These are phyloP conservation scores for Heterohyrax brucei DNA, from an alignment of 2,797 vertebrate species.

Conservation along the genomic window DNA sequence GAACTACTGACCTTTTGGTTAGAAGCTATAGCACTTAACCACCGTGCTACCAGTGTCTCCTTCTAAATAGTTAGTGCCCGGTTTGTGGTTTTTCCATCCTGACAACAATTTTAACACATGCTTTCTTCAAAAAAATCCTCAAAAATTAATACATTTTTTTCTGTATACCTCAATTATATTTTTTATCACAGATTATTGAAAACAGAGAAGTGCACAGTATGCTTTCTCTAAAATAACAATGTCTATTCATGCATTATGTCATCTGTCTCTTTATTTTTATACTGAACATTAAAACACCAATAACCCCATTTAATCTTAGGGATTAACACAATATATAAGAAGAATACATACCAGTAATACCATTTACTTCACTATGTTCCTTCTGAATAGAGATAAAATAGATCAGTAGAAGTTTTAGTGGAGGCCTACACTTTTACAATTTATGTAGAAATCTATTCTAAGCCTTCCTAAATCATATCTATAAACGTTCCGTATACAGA, in stretches of 20 bases:
- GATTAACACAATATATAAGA: not conserved
- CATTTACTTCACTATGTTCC: not conserved
- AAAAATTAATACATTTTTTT: not conserved
- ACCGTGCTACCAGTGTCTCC: too few relatives aligned
- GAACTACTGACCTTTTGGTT: too few relatives aligned
- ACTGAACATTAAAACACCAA: not conserved
- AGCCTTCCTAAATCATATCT: not conserved
- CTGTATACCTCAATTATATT: not conserved
- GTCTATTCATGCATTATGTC: not conserved
- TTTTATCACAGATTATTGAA: not conserved
- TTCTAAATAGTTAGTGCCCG: not conserved
- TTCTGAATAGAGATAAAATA: not conserved
- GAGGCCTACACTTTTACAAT: not conserved
- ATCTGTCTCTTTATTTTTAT: not conserved
- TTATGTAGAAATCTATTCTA: not conserved
- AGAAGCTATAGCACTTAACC: too few relatives aligned
- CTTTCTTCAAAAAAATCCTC: not conserved
- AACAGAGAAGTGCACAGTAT: not conserved
- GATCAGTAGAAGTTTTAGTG: not conserved
- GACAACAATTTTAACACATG: slow-evolving; percentile 16
- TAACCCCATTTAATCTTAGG: not conserved
- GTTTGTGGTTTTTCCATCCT: not conserved
- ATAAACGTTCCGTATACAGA: not conserved
- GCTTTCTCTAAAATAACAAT: not conserved
- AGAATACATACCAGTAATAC: not conserved